Conservation (phyloP, 2,113 vertebrate genomes). For the Pseudonaja textilis region DNA sequence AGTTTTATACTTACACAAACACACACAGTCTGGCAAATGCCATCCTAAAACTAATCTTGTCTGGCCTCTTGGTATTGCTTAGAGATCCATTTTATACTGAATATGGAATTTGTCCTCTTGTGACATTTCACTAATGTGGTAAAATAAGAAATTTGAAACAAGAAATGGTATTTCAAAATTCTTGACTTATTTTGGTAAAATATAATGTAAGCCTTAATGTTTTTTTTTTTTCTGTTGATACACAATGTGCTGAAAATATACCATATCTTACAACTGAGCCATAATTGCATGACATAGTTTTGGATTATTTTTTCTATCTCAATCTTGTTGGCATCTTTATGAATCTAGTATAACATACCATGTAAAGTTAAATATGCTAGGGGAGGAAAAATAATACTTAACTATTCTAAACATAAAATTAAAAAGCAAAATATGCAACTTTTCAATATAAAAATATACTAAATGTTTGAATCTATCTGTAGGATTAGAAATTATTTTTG, state of each 20-base stretch:
- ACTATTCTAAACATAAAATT: not conserved
- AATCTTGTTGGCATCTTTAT: not conserved
- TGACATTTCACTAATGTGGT: not conserved
- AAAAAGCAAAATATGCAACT: not conserved
- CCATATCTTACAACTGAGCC: not conserved
- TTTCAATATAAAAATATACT: not conserved
- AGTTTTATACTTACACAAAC: not conserved
- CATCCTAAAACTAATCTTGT: not conserved
- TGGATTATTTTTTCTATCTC: not conserved
- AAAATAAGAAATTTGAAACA: not conserved
- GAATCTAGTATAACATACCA: not conserved
- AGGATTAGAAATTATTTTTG: not conserved
- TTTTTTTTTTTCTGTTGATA: not conserved
- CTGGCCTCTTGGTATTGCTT: not conserved
- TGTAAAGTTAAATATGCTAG: not conserved
- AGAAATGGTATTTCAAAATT: not conserved
- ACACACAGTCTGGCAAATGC: not conserved
- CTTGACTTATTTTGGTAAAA: not conserved
- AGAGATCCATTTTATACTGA: not conserved
- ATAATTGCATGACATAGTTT: not conserved
- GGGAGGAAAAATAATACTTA: not conserved
- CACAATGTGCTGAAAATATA: not conserved
- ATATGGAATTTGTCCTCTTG: not conserved
- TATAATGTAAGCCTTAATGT: not conserved
- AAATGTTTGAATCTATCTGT: not conserved